These are phyloP conservation scores for Trichomalopsis sarcophagae DNA, from an alignment of 1,140 invertebrate genomes.

Conservation along the genomic window DNA sequence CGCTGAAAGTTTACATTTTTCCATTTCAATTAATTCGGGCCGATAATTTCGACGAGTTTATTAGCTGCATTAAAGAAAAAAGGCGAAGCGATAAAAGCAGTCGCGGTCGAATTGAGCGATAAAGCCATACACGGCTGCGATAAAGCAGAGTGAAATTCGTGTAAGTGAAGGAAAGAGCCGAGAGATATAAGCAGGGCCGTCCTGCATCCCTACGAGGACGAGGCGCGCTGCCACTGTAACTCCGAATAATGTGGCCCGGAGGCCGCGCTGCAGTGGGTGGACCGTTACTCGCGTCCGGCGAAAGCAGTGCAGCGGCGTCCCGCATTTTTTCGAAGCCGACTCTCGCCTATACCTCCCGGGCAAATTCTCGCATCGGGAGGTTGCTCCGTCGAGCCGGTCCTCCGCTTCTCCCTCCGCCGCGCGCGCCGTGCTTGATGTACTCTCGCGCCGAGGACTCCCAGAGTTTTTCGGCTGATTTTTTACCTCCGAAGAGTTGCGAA, in stretches of 20 bases:
- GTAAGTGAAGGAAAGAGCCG: constrained; percentile 5
- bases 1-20: neutral
- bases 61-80: constrained; percentile 10
- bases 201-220: neutral
- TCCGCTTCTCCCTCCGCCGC: constrained; percentile 45
- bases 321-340: constrained; percentile 42
- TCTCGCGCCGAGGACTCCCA: neutral
- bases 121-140: neutral
- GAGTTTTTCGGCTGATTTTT: neutral
- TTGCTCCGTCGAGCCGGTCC: neutral
- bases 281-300: constrained; percentile 44
- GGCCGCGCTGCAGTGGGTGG: constrained; percentile 25
- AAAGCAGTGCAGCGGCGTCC: constrained; percentile 47
- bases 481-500: too few relatives aligned
- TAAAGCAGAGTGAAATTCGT: constrained; percentile 14
- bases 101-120: neutral
- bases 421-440: neutral
- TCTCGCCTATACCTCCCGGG: constrained; percentile 54
- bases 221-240: neutral
- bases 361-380: constrained; percentile 56
- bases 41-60: constrained; percentile 39
- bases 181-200: neutral
- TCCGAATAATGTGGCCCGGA: neutral
- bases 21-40: constrained; percentile 24
- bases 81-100: neutral